Evolutionary conservation across 2,888 invertebrate genomes (phyloP).

Genomic region (Steinernema hermaphroditum): DNA sequence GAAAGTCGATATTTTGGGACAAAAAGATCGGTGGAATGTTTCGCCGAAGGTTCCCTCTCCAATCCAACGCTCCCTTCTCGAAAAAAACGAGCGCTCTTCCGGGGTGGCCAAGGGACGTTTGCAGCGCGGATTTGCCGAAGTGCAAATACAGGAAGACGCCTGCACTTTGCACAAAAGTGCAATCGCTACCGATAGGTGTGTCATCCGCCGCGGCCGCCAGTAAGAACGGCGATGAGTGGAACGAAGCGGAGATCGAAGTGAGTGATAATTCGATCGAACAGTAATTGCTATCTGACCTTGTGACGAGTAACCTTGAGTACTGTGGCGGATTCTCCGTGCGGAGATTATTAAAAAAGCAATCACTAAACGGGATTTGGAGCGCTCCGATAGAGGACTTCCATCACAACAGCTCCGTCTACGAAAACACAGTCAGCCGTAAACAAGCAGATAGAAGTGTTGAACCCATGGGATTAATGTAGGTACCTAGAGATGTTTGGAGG

Average conservation of each 20-base stretch:
- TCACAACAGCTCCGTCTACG: no score
- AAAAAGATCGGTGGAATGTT: slow-evolving; percentile 16
- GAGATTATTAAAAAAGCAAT: no score
- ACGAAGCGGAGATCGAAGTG: neutral
- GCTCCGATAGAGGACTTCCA: no score
- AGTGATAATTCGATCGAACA: neutral
- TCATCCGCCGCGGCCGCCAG: neutral
- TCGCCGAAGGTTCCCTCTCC: neutral
- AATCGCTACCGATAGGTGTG: neutral
- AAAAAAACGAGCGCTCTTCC: neutral
- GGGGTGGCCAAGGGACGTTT: neutral
- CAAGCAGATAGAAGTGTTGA: no score
- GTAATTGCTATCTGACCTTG: neutral
- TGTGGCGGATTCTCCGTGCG: no score
- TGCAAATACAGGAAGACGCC: neutral
- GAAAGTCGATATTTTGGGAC: slow-evolving; percentile 26
- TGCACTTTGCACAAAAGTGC: neutral
- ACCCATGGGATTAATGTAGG: no score
- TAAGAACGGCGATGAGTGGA: neutral
- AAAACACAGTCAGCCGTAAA: no score
- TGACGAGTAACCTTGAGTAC: neutral
- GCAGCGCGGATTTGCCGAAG: neutral
- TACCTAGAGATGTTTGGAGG: no score
- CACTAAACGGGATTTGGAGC: no score
- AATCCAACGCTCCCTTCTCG: neutral